phyloP scores from a whole-genome alignment of 2,113 vertebrate genomes.

The Nymphicus hollandicus region DNA sequence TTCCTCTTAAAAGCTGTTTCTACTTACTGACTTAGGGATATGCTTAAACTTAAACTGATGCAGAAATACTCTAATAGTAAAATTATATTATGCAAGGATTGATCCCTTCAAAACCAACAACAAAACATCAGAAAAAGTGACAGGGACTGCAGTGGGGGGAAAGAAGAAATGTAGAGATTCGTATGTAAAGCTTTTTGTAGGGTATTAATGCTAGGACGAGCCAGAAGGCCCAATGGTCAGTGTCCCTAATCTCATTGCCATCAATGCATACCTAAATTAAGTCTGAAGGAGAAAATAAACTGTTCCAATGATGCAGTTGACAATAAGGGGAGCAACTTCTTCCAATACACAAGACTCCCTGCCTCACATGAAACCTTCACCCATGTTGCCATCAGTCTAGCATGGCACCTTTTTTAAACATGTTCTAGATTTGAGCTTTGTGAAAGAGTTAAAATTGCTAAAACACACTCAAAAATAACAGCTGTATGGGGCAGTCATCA shows the following conservation, averaged over 20 bases:
- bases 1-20: neutral
- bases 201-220: accelerated
- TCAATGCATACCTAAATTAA: neutral
- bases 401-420: neutral
- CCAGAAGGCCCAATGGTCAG: neutral
- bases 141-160: neutral
- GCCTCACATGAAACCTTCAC: neutral
- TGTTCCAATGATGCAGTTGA: neutral
- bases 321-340: neutral
- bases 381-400: neutral
- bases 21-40: neutral
- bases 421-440: neutral
- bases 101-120: neutral
- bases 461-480: neutral
- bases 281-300: neutral
- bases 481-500: neutral
- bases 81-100: neutral
- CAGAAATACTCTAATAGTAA: neutral
- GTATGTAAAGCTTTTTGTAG: neutral
- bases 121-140: neutral
- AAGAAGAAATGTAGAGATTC: neutral
- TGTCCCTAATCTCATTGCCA: neutral
- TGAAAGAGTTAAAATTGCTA: neutral
- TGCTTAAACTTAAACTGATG: neutral
- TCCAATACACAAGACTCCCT: neutral